A percentile compares a stretch with the other conserved stretches of the same genome.
Conservation (phyloP, 1,140 invertebrate species). For the Scylla paramamosain region DNA sequence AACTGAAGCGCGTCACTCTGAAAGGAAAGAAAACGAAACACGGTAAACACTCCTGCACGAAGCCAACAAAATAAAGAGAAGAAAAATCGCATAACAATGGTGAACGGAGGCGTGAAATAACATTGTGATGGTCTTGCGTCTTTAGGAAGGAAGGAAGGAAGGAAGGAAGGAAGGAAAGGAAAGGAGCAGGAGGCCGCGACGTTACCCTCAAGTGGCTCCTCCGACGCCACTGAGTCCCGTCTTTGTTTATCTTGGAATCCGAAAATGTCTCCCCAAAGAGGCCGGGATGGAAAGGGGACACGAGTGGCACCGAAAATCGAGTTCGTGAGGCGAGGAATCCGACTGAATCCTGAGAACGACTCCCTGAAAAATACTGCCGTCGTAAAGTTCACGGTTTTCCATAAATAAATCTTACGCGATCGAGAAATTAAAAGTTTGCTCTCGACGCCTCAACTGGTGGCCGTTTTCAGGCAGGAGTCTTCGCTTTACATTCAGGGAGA, state of each 20-base stretch:
- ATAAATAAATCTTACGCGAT: not conserved
- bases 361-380: not conserved
- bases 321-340: not conserved
- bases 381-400: not conserved
- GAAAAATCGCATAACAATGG: not conserved
- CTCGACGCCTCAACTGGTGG: not conserved
- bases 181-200: not conserved
- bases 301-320: not conserved
- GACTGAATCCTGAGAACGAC: not conserved
- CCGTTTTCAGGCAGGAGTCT: not conserved
- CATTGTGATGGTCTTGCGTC: not conserved
- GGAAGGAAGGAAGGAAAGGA: conserved; percentile 5
- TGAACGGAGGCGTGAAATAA: not conserved
- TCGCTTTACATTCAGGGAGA: not conserved
- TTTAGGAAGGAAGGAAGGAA: conserved; percentile 9
- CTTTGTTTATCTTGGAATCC: conserved; percentile 14
- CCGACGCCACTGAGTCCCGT: not conserved
- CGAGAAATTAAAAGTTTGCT: not conserved
- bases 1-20: not conserved
- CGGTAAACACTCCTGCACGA: not conserved
- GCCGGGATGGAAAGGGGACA: not conserved
- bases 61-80: not conserved
- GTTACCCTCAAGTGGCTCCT: not conserved
- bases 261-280: conserved; percentile 10
- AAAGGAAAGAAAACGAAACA: not conserved